Percentiles rank a stretch among this genome's conserved stretches.
Evolutionary conservation across 2,113 vertebrate species (phyloP).

Genomic region (Myotis davidii): DNA sequence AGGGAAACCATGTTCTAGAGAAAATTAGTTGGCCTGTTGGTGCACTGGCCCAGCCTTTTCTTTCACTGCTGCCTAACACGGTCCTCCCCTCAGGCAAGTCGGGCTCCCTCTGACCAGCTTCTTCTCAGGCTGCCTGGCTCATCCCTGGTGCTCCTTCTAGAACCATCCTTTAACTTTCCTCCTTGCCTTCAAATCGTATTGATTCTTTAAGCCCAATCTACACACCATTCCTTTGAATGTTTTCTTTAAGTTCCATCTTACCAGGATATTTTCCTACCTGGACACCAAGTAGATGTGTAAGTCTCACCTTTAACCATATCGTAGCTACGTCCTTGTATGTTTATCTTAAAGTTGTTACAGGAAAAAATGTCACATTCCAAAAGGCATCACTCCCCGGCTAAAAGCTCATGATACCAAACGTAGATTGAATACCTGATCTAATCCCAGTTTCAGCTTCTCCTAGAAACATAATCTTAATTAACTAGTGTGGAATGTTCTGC

Average conservation of each 20-base stretch:
- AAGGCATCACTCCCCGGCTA: neutral
- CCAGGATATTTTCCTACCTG: neutral
- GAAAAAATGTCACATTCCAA: neutral
- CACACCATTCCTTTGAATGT: neutral
- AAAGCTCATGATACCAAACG: neutral
- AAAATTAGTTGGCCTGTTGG: neutral
- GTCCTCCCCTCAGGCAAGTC: neutral
- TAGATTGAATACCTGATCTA: neutral
- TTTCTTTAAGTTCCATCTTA: neutral
- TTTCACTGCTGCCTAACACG: fast-evolving
- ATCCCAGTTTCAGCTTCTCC: neutral
- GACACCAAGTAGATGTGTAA: neutral
- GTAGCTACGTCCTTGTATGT: neutral
- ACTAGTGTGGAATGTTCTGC: neutral
- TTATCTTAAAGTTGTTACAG: neutral
- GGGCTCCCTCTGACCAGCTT: neutral
- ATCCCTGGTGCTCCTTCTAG: fast-evolving
- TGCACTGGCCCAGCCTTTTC: neutral
- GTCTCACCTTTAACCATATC: neutral
- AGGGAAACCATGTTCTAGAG: neutral
- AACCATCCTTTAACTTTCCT: neutral
- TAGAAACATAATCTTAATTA: neutral
- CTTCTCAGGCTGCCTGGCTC: neutral
- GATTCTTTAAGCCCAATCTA: neutral
- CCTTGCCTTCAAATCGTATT: neutral